These are phyloP conservation scores for Eidolon helvum DNA, from an alignment of 2,113 vertebrate species.

Conservation along the genomic window DNA sequence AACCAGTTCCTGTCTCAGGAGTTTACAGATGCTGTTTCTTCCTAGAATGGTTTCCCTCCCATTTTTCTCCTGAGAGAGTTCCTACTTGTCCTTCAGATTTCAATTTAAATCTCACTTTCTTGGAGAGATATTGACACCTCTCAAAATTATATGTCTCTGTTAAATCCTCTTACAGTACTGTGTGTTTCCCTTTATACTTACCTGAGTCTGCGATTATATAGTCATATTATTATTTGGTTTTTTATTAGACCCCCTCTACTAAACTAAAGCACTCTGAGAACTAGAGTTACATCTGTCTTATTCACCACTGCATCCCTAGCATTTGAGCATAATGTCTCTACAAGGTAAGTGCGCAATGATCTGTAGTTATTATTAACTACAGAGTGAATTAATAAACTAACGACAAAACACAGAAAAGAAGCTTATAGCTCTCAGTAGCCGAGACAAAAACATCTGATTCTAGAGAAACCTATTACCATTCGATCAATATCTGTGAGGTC, in stretches of 20 bases:
- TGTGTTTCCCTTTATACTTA: not conserved
- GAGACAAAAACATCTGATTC: not conserved
- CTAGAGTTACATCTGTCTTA: not conserved
- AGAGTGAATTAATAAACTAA: not conserved
- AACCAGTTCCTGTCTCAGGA: not conserved
- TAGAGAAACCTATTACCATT: not conserved
- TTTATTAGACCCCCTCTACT: not conserved
- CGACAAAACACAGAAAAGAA: not conserved
- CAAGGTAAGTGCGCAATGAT: not conserved
- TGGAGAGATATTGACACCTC: not conserved
- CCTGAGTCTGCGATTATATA: not conserved
- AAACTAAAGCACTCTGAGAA: not conserved
- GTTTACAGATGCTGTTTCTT: not conserved
- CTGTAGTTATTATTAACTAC: not conserved
- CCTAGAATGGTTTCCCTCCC: not conserved
- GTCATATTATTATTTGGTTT: not conserved
- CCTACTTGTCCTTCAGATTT: not conserved
- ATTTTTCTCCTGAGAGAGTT: not conserved
- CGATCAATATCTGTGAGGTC: not conserved
- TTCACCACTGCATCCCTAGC: not conserved
- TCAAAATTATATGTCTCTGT: not conserved
- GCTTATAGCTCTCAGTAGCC: not conserved
- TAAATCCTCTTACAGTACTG: not conserved
- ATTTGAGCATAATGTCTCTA: not conserved
- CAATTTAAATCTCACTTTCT: constrained; percentile 7